Conservation (phyloP, 1,140 invertebrate species). For the Megathymus violae region DNA sequence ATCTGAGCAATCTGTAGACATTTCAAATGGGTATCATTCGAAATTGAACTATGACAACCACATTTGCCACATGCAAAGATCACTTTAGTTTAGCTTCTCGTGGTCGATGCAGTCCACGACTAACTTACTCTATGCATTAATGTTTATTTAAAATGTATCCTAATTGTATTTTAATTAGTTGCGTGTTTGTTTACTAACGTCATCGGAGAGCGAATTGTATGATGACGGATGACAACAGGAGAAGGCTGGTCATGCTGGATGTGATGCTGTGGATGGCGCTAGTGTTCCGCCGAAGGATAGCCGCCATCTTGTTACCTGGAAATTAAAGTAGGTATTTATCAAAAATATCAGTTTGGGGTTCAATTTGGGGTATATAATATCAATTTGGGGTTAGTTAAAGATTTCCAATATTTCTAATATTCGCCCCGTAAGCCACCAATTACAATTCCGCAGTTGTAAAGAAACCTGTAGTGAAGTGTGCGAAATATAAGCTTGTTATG, state of each 20-base stretch:
- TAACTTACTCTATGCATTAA: slow-evolving; percentile 38
- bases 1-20: slow-evolving; percentile 19
- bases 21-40: not conserved
- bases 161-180: slow-evolving; percentile 41
- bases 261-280: slow-evolving; percentile 77
- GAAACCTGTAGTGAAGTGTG: too few species aligned
- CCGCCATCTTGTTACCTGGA: slow-evolving; percentile 79
- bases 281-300: slow-evolving; percentile 71
- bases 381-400: too few species aligned
- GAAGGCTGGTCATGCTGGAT: slow-evolving; percentile 68
- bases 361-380: too few species aligned
- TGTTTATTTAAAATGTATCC: slow-evolving; percentile 39
- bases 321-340: too few species aligned
- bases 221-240: slow-evolving; percentile 60
- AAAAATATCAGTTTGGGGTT: too few species aligned
- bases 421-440: too few species aligned
- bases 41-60: not conserved
- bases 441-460: too few species aligned
- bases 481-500: too few species aligned
- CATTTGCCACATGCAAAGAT: not conserved
- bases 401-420: too few species aligned
- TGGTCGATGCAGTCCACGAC: slow-evolving; percentile 9
- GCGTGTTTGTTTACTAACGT: slow-evolving; percentile 54
- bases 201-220: slow-evolving; percentile 73
- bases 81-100: not conserved